phyloP scores from a whole-genome alignment of 2,113 vertebrate species.

The Tragelaphus imberbis region DNA sequence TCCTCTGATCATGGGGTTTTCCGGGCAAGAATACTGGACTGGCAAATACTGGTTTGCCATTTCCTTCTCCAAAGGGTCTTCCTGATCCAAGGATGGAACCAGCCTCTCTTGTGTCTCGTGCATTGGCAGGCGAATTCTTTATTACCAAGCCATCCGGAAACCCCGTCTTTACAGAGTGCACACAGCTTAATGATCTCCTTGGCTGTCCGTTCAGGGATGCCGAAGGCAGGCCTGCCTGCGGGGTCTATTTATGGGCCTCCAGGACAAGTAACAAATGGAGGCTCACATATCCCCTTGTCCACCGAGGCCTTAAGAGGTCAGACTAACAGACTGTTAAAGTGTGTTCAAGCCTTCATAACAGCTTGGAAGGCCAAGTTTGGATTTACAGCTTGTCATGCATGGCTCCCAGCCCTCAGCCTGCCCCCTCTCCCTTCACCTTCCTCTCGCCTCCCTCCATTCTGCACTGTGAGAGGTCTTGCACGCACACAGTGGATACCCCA shows the following conservation, averaged over 20 bases:
- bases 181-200: neutral
- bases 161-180: fast-evolving
- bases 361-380: neutral
- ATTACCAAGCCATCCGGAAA: neutral
- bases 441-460: fast-evolving
- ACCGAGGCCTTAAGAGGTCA: neutral
- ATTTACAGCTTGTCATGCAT: neutral
- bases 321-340: neutral
- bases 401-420: too few species aligned
- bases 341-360: neutral
- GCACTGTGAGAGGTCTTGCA: neutral
- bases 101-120: neutral
- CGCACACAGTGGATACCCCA: neutral
- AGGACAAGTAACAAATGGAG: neutral
- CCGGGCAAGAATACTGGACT: neutral
- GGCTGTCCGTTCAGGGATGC: neutral
- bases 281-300: too few species aligned
- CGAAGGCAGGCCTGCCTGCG: neutral
- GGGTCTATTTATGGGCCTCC: neutral
- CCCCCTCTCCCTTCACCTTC: neutral
- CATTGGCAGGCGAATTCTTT: neutral
- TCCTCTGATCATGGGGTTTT: neutral
- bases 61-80: neutral
- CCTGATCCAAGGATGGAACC: neutral
- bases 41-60: neutral